Evolutionary conservation across 2,113 vertebrate species (phyloP).

Genomic region (Seriola aureovittata): DNA sequence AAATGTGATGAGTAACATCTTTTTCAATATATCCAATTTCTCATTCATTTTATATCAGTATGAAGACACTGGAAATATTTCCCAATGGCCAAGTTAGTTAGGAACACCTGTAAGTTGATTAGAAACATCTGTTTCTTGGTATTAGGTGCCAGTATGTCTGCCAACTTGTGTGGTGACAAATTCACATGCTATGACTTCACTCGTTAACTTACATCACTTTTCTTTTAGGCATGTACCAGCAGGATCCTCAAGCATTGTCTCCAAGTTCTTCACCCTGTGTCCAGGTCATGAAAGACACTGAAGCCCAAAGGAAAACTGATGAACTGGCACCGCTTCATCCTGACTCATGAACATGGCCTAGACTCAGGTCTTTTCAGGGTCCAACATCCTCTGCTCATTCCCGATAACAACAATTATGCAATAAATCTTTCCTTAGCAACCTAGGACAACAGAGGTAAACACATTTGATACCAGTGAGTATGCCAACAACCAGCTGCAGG

Average conservation of each 20-base stretch:
- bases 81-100: conserved; percentile 12
- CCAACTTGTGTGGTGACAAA: conserved; percentile 62
- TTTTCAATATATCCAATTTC: conserved; percentile 31
- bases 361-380: conserved; percentile 60
- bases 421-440: conserved; percentile 79
- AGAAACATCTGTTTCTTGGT: conserved; percentile 57
- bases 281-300: conserved; percentile 38
- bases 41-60: conserved; percentile 4
- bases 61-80: conserved; percentile 8
- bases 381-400: conserved; percentile 69
- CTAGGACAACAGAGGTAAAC: conserved; percentile 73
- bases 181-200: conserved; percentile 32
- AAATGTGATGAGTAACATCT: conserved; percentile 27
- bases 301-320: conserved; percentile 53
- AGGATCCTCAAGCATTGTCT: conserved; percentile 30
- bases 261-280: conserved; percentile 32
- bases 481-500: conserved; percentile 55
- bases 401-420: conserved; percentile 72
- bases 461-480: conserved; percentile 50
- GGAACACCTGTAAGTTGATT: conserved; percentile 58
- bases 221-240: conserved; percentile 57
- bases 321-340: conserved; percentile 58
- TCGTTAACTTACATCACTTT: conserved; percentile 24
- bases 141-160: conserved; percentile 63
- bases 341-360: conserved; percentile 68